Evolutionary conservation across 1,140 invertebrate species (phyloP).

Genomic region (Leptinotarsa defecta): DNA sequence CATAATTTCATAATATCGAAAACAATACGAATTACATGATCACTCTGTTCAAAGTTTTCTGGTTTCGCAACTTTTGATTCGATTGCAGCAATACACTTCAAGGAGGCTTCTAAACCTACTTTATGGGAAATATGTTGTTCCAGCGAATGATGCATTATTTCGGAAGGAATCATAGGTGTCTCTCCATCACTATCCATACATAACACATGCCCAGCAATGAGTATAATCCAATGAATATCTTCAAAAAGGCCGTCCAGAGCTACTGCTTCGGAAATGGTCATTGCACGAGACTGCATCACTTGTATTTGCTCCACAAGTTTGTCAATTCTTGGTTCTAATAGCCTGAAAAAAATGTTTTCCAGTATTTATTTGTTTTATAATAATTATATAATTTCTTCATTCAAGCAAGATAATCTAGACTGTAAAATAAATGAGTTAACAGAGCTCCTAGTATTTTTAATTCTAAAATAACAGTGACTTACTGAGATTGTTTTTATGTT

Average conservation of each 20-base stretch:
- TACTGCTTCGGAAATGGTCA: slow-evolving; percentile 61
- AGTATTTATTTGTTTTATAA: too few relatives aligned
- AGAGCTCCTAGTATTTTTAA: too few relatives aligned
- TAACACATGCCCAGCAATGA: slow-evolving; percentile 77
- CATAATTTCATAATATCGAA: slow-evolving; percentile 70
- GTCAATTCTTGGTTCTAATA: slow-evolving; percentile 68
- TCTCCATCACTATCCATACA: slow-evolving; percentile 77
- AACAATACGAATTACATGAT: slow-evolving; percentile 70
- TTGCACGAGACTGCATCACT: slow-evolving; percentile 63
- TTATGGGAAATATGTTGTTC: slow-evolving; percentile 22
- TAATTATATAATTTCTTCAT: too few relatives aligned
- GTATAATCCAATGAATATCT: slow-evolving; percentile 87
- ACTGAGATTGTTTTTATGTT: too few relatives aligned
- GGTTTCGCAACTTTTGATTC: slow-evolving; percentile 48
- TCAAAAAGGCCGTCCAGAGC: slow-evolving; percentile 72
- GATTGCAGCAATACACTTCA: slow-evolving; percentile 60
- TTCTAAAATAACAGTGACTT: too few relatives aligned
- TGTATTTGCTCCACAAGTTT: slow-evolving; percentile 69
- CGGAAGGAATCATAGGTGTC: slow-evolving; percentile 73
- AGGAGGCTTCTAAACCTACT: slow-evolving; percentile 46
- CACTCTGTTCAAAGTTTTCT: slow-evolving; percentile 59
- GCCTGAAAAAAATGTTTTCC: slow-evolving; percentile 47
- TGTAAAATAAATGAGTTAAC: too few relatives aligned
- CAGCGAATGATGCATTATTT: slow-evolving; percentile 75
- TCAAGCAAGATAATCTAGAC: too few relatives aligned